Base-by-base conservation (phyloP, 1,140 invertebrate species). In the Atta texana region DNA sequence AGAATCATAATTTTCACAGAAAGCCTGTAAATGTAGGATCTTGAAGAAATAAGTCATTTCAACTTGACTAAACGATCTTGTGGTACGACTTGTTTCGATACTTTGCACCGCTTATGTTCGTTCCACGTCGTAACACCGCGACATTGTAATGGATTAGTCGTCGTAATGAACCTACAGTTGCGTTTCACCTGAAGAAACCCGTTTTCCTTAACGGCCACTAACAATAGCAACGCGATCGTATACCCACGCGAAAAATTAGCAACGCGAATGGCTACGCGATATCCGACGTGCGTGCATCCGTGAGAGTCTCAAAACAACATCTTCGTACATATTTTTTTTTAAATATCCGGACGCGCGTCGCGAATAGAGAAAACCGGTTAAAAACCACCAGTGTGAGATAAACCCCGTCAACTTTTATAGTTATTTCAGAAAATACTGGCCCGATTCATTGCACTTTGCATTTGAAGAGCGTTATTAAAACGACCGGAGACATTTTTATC, bases 301-400 rank as follows among this genome's bases (percentile, higher is more conserved):
- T 28, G 21, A 3, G 24, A 10, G n/a, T 51, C 68, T 71, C 59
- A 51, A 75, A 75, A 39, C 39, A n/a, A 49, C 28, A 75, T 63
- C 69, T 53, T 63, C 49, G 28, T 39, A 59, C n/a, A 39, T 75
- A 85, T 85, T 63, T 68, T 53, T 53, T 44, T 16, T 24, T 31
- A 59, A 18, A 63, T 31, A 64, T 77, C 57, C 87, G 86, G 39
- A 44, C 64, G 74, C 64, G 14, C 44, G 59, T 21, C 49, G 85
- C 86, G 88, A 69, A 69, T 69, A 69, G 85, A 86, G 88, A 68
- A 64, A 61, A 63, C 24, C 85, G 80, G 88, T 78, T 86, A 88
- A 89, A 89, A 87, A 88, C 87, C 82, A 61, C 75, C 77, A 80
- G 84, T 80, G 85, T 86, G 82, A 59, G 72, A 74, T 71, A 69